phyloP scores from a whole-genome alignment of 2,113 vertebrate genomes.

The Cephalopterus ornatus region DNA sequence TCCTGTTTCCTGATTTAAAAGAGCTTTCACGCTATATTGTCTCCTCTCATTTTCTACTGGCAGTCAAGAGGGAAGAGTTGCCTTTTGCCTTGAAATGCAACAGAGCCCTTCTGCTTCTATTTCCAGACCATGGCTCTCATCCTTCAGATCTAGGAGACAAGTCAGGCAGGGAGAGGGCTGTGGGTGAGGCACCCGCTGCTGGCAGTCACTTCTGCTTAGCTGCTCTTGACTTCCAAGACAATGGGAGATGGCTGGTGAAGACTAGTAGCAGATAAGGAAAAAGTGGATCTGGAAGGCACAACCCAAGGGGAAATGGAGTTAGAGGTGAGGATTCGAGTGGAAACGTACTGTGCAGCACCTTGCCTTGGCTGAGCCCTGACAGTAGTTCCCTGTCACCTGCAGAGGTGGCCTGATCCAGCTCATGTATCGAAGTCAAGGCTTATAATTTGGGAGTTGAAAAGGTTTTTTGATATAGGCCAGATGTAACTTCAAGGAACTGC shows the following conservation, averaged over 20 bases:
- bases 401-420: not conserved
- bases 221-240: not conserved
- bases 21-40: not conserved
- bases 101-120: not conserved
- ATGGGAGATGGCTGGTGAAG: not conserved
- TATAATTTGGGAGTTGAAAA: not conserved
- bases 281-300: not conserved
- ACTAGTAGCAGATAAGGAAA: not conserved
- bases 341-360: fast-evolving
- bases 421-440: not conserved
- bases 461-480: not conserved
- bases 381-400: not conserved
- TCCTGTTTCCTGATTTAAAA: not conserved
- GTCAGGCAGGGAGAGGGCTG: not conserved
- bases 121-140: not conserved
- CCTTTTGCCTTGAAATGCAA: not conserved
- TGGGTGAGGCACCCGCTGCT: not conserved
- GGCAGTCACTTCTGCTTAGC: not conserved
- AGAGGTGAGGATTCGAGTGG: not conserved
- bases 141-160: not conserved
- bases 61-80: not conserved
- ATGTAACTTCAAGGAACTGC: not conserved
- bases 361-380: not conserved
- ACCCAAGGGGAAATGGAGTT: not conserved
- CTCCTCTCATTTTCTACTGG: not conserved